Evolutionary conservation across 2,113 vertebrate species (phyloP).

Genomic region (Cettia cetti): DNA sequence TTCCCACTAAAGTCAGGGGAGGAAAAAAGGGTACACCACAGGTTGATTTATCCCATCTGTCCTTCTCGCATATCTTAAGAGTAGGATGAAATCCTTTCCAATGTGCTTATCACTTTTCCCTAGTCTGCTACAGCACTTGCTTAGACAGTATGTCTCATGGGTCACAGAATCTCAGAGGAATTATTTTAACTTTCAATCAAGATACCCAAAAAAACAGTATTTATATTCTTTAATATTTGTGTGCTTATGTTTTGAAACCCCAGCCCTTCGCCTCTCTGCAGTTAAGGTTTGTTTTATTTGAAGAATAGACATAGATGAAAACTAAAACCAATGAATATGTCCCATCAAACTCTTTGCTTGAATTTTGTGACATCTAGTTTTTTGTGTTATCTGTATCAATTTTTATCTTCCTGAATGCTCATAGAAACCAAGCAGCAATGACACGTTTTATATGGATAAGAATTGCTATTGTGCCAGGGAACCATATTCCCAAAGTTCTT

Average conservation of each 20-base stretch:
- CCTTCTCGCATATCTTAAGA: not conserved
- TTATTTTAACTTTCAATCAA: not conserved
- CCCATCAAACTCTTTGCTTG: not conserved
- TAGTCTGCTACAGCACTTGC: not conserved
- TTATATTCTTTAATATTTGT: not conserved
- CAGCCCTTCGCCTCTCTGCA: not conserved
- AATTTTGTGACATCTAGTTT: not conserved
- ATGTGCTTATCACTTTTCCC: not conserved
- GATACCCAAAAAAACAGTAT: not conserved
- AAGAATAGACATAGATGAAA: not conserved
- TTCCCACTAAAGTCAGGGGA: not conserved
- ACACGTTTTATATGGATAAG: not conserved
- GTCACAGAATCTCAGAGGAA: not conserved
- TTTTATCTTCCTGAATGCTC: not conserved
- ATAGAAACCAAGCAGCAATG: not conserved
- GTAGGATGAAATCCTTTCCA: not conserved
- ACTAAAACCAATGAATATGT: not conserved
- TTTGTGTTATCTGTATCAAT: not conserved
- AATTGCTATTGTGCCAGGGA: not conserved
- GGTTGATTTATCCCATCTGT: not conserved
- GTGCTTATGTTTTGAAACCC: not conserved
- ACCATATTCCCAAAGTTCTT: not conserved
- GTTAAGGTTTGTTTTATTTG: not conserved
- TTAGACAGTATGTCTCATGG: not conserved
- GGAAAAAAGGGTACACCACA: not conserved